phyloP scores from a whole-genome alignment of 2,113 vertebrate species.

The Nematolebias whitei region DNA sequence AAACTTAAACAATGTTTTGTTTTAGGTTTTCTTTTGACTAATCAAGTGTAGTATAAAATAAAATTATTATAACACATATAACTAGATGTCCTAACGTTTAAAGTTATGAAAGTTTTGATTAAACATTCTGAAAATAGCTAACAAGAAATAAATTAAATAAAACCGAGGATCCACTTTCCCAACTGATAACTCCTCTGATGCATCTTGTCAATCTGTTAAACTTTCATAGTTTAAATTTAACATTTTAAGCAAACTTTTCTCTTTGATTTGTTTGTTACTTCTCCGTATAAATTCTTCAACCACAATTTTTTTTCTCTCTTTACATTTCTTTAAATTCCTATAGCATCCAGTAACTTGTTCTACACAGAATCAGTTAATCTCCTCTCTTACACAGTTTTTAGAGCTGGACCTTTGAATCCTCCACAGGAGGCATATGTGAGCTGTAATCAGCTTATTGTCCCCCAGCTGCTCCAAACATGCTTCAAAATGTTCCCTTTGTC shows the following conservation, averaged over 20 bases:
- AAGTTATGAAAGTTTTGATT: too few relatives aligned
- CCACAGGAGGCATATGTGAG: conserved; percentile 51
- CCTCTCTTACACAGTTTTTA: conserved; percentile 5
- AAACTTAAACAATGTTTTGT: too few relatives aligned
- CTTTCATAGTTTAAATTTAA: too few relatives aligned
- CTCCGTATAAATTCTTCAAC: background rate
- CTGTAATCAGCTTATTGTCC: conserved; percentile 71
- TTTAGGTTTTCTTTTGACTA: too few relatives aligned
- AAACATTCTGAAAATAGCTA: too few relatives aligned
- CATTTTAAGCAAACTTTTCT: background rate
- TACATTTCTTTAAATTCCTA: background rate
- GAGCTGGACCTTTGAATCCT: conserved; percentile 30
- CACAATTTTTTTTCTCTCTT: background rate
- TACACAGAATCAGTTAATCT: background rate
- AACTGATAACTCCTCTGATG: too few relatives aligned
- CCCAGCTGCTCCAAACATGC: conserved; percentile 41
- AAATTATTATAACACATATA: too few relatives aligned
- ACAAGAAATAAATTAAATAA: too few relatives aligned
- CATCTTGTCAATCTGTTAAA: too few relatives aligned
- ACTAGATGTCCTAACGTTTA: too few relatives aligned
- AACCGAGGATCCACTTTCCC: too few relatives aligned
- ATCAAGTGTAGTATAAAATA: too few relatives aligned
- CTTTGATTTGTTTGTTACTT: background rate
- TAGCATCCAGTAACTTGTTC: conserved; percentile 1
- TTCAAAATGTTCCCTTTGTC: conserved; percentile 16